Evolutionary conservation across 2,113 vertebrate species (phyloP), one percentile per base, ranked within the genome.

Genomic region (Nothoprocta perdicaria): DNA sequence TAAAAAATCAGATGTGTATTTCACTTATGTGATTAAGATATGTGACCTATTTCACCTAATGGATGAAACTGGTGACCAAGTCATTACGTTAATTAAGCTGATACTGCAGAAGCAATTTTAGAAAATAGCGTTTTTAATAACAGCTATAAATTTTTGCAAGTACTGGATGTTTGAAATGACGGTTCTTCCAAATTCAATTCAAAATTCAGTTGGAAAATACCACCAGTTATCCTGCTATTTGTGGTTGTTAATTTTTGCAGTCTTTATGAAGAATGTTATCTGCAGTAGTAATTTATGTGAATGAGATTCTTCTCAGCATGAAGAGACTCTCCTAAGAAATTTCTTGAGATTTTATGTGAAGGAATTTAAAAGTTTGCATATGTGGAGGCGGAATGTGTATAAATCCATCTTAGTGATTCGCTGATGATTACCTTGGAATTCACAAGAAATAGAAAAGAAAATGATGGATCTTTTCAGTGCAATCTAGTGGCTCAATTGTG

Each of bases 281-380:
- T 73, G 40, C 79, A 29, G 55, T 58, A 12, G 7, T 71, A 15
- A 53, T 66, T 71, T 66, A 19, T 9, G 15, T 12, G 9, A 45
- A 52, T 1, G 0, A 0, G 33, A 24, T 65, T 38, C 24, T 55
- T 75, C 29, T 77, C 2, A 9, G 14, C 6, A 9, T 62, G 50
- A 62, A 29, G 23, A 50, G 5, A 43, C 57, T 71, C 16, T 52
- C 12, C 9, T 50, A 52, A 62, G 31, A 62, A 63, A 19, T 8
- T 58, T 79, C 1, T 2, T 63, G 23, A 52, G 6, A 71, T 46
- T 72, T 58, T 82, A 15, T 43, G 9, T 69, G n/a, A 33, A n/a
- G 22, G 24, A 53, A n/a, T 80, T 80, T 48, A 29, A 71, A 76
- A 31, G 26, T 43, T 55, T 76, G 13, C 24, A 65, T 86, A 3